A percentile compares a stretch with the other conserved stretches of the same genome.
phyloP scores from a whole-genome alignment of 2,797 vertebrate species.

The Danionella dracula region DNA sequence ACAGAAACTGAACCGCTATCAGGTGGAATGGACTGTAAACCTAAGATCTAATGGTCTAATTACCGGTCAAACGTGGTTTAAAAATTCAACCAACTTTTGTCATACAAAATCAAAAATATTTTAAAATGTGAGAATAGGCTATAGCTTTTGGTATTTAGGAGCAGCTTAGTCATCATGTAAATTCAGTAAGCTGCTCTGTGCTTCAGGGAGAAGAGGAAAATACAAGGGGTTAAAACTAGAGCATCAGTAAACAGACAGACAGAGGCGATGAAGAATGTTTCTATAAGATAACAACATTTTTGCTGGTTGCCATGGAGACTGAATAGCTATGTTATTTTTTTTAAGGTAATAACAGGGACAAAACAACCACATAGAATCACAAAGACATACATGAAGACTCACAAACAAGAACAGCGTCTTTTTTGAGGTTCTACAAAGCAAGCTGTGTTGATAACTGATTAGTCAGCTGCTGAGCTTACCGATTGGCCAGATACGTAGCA shows the following conservation, averaged over 20 bases:
- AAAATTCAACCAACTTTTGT: conserved; percentile 8
- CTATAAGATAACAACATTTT: conserved; percentile 29
- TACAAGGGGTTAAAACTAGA: conserved; percentile 12
- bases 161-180: conserved; percentile 9
- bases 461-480: too few relatives aligned
- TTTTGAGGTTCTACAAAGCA: too few relatives aligned
- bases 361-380: too few relatives aligned
- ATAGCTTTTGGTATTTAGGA: conserved; percentile 13
- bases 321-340: too few relatives aligned
- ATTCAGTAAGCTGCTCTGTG: background rate
- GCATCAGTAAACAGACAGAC: conserved; percentile 5
- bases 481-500: too few relatives aligned
- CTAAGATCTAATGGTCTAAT: too few relatives aligned
- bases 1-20: conserved; percentile 11
- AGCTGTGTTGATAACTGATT: too few relatives aligned
- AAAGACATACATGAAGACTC: too few relatives aligned
- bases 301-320: too few relatives aligned
- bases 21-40: conserved; percentile 20
- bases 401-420: too few relatives aligned
- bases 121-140: conserved; percentile 2
- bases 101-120: background rate
- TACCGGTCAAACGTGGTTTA: background rate
- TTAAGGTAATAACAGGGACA: too few relatives aligned
- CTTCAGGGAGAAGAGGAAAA: background rate
- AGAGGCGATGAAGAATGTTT: conserved; percentile 9